Evolutionary conservation across 30 jellyfish, hydroid and myxozoan genomes (phyloP), one percentile per base, ranked within the genome.

Genomic region (Pseudorhiza aurosa): DNA sequence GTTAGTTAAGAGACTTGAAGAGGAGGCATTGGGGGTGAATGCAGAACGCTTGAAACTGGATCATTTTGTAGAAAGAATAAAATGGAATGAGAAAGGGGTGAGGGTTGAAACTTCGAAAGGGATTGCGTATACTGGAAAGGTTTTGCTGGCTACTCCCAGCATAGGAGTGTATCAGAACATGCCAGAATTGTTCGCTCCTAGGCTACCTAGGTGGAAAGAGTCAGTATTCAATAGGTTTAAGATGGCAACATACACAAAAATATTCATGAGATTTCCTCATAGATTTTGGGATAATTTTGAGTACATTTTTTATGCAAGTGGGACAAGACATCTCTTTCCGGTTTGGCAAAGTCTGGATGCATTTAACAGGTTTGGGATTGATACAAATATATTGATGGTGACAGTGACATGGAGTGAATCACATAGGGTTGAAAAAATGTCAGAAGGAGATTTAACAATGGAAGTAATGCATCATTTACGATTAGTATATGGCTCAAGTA

Each of bases 261-360:
- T 87, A 67, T 77, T 87, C 42, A 21, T 87, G 17, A 71, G 58
- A 35, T 87, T 87, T 57, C 77, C 87, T 7, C 30, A 68, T 28
- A 30, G 78, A 58, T 87, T 87, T 50, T 87, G 96, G 96, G 96
- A 87, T 45, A 85, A 75, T 65, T 68, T 37, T 7, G 88, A 77
- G 83, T 87, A 47, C 49, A 78, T 87, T 4, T 42, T 73, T 24
- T 50, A 77, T 51, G 88, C 93, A 1, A 35, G 69, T 32, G 55
- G 58, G n/a, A 37, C 56, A 39, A 56, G 89, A 58, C 95, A 89
- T 0, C 35, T n/a, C 31, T 87, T 67, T 31, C 84, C 85, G 1
- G 84, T 75, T 25, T 87, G 94, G 97, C 94, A 87, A 69, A 87
- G 87, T 53, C 60, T 87, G n/a, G 93, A 81, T 81, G 93, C 93